These are phyloP conservation scores for Prolemur simus DNA, from an alignment of 2,113 vertebrate species.

Conservation along the genomic window DNA sequence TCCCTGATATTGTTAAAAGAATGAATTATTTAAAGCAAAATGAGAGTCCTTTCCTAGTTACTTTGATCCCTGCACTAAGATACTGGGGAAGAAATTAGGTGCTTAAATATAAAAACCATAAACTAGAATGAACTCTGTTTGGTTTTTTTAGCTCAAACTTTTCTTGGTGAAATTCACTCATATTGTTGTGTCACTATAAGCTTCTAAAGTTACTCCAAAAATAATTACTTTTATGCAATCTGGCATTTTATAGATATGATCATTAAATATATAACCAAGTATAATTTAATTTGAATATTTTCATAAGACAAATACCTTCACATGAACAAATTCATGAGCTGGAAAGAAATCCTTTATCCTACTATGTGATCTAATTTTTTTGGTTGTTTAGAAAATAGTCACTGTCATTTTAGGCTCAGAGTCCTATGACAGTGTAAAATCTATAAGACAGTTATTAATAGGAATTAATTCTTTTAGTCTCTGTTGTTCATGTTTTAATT, in stretches of 20 bases:
- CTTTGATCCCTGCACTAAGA: neutral
- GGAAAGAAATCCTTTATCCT: neutral
- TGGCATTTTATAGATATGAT: neutral
- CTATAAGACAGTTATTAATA: neutral
- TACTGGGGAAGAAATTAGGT: neutral
- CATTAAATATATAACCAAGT: neutral
- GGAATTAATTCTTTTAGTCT: neutral
- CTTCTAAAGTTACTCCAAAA: neutral
- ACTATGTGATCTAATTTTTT: neutral
- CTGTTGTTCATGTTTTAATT: neutral
- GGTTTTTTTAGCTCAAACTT: neutral
- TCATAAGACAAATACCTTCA: constrained; percentile 5
- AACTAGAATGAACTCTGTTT: neutral
- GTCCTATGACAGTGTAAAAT: neutral
- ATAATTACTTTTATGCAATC: neutral
- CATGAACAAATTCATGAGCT: neutral
- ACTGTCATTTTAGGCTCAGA: neutral
- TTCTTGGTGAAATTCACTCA: neutral
- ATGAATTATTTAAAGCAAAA: neutral
- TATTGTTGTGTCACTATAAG: neutral
- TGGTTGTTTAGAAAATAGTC: neutral
- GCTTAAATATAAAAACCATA: neutral
- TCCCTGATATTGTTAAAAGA: neutral
- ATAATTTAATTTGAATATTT: neutral
- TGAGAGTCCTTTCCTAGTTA: neutral